Conservation (phyloP, 2,888 invertebrate species). For the Hanleya hanleyi region DNA sequence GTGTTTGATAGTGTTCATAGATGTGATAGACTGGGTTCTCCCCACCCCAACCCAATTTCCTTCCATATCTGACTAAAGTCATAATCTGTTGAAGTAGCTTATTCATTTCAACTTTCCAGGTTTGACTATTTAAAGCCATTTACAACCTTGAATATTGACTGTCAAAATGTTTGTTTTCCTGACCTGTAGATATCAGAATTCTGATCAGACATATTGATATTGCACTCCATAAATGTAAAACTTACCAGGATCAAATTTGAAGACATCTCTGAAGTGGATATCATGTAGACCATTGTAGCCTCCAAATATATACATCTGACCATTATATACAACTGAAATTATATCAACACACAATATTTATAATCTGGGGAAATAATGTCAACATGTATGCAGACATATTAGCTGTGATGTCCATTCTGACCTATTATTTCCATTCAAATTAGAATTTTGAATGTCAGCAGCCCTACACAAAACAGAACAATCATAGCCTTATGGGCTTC, state of each 20-base stretch:
- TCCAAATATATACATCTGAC: slow-evolving; percentile 89
- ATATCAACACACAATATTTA: slow-evolving; percentile 23
- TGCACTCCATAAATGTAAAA: background rate
- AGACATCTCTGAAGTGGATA: slow-evolving; percentile 88
- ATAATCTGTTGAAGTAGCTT: too few species aligned
- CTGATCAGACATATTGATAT: background rate
- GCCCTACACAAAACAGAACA: background rate
- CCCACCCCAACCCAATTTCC: too few species aligned
- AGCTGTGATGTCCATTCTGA: background rate
- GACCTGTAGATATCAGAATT: too few species aligned
- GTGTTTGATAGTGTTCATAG: too few species aligned
- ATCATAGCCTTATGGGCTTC: too few species aligned
- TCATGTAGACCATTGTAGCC: slow-evolving; percentile 87
- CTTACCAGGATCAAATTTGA: slow-evolving; percentile 79
- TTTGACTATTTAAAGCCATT: too few species aligned
- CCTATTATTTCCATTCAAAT: background rate
- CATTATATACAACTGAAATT: slow-evolving; percentile 84
- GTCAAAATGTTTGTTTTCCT: too few species aligned
- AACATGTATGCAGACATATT: background rate
- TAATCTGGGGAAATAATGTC: background rate
- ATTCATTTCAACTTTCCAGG: too few species aligned
- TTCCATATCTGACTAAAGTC: too few species aligned
- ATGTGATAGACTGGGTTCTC: too few species aligned
- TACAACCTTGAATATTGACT: too few species aligned
- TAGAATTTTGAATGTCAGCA: background rate